Base-by-base conservation (phyloP, 92 coral and sea anemone genomes). In the Parazoanthus swiftii region DNA sequence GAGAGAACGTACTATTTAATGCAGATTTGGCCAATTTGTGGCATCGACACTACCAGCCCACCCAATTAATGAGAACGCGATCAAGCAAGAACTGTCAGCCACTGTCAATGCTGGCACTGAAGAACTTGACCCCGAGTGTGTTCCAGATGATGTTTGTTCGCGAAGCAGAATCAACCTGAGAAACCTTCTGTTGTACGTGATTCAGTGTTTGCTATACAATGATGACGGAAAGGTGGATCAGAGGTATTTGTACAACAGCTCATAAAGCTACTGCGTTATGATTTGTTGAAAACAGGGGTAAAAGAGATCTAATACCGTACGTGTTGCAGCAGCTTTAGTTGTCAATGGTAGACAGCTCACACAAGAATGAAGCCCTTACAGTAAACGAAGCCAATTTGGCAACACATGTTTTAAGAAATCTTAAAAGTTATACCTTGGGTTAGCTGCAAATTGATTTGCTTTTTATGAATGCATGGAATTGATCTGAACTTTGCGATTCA, bases 11-110 rank as follows among this genome's bases (percentile, higher is more conserved):
- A 20, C 78, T 81, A 6, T 18, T 74, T 67, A 16, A 2, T 48
- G 54, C 86, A 95, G 98, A 85, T 96, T 96, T 91, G 98, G 98
- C 21, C 98, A 96, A 90, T 96, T 95, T 77, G 88, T 96, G 71
- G 92, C 93, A 10, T 96, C 98, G 76, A 95, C 96, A 35, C 63
- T 89, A 36, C 93, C 95, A 25, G 85, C 51, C 43, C 93, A 80
- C 46, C 88, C 76, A 70, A 43, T 79, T 72, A 90, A 93, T 76
- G 98, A 90, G 91, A 96, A 91, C 20, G 95, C 88, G 81, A 58
- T 94, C 6, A 85, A 81, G 18, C 79, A 90, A 89, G 94, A 92
- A 20, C 77, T 29, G 23, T 25, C 14, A 9, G n/a, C 8, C 54
- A n/a, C 37, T 23, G 89, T 77, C 18, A 54, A 39, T 21, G 3